Percentiles rank a stretch among this genome's conserved stretches.
Conservation (phyloP, 2,113 vertebrate genomes). For the Amia ocellicauda region DNA sequence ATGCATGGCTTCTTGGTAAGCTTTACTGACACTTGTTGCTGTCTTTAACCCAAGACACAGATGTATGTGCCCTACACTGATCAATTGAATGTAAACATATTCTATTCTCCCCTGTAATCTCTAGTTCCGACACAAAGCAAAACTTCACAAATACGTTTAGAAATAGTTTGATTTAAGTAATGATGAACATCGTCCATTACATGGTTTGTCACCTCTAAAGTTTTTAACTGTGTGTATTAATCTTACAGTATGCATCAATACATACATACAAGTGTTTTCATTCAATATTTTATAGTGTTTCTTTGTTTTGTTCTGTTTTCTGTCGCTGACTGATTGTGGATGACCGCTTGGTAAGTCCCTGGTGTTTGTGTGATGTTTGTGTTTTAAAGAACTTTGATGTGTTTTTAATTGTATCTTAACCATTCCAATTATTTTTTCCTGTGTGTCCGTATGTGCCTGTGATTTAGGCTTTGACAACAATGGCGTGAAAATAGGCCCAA, state of each 20-base stretch:
- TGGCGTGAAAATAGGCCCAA: slow-evolving; percentile 85
- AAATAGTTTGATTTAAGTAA: no score
- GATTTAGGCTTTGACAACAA: slow-evolving; percentile 94
- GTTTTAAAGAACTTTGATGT: not conserved
- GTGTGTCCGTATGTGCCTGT: slow-evolving; percentile 38
- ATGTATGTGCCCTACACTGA: no score
- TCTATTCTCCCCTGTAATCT: no score
- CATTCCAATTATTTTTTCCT: not conserved
- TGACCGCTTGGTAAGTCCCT: slow-evolving; percentile 79
- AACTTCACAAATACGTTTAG: no score
- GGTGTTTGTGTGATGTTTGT: slow-evolving; percentile 19
- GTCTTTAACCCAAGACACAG: no score
- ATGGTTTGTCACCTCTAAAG: no score
- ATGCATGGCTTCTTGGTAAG: slow-evolving; percentile 96
- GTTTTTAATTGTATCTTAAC: not conserved
- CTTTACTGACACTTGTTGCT: slow-evolving; percentile 24
- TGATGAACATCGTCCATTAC: no score
- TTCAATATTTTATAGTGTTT: slow-evolving; percentile 12
- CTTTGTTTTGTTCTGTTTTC: slow-evolving; percentile 52
- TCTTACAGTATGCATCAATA: no score
- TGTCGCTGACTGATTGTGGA: slow-evolving; percentile 74
- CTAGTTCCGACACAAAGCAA: no score
- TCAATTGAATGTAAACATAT: no score
- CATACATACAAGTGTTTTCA: no score
- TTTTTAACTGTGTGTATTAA: no score